Percentiles rank a stretch among this genome's conserved stretches.
These are phyloP conservation scores for Poecilia velifera DNA, from an alignment of 2,797 vertebrate genomes.

Conservation along the genomic window DNA sequence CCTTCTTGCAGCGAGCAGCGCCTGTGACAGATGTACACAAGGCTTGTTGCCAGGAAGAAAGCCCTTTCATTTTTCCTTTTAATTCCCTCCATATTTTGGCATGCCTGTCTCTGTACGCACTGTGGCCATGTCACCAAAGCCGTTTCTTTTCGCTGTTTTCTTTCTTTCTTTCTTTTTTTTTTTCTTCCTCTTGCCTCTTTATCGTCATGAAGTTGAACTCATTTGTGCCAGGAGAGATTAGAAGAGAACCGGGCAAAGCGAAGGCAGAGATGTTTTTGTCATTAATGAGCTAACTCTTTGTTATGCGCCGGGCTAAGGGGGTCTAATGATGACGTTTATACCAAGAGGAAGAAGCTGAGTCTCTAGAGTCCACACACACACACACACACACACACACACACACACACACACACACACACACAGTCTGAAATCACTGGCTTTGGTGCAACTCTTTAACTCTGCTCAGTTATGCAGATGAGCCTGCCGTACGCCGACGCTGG, in stretches of 20 bases:
- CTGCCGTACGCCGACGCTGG: slow-evolving; percentile 63
- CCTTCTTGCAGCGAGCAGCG: slow-evolving; percentile 69
- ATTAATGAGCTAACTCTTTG: slow-evolving; percentile 83
- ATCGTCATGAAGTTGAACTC: slow-evolving; percentile 76
- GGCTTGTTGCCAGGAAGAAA: slow-evolving; percentile 77
- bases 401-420: slow-evolving; percentile 19
- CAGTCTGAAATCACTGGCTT: slow-evolving; percentile 62
- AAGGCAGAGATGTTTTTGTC: slow-evolving; percentile 79
- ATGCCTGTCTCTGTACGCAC: slow-evolving; percentile 76
- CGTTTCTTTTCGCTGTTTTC: slow-evolving; percentile 60
- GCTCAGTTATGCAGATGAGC: slow-evolving; percentile 81
- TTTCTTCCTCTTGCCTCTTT: slow-evolving; percentile 36
- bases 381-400: slow-evolving; percentile 41
- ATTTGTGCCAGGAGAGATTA: slow-evolving; percentile 82
- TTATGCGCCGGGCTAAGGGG: slow-evolving; percentile 72
- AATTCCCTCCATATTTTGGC: slow-evolving; percentile 76
- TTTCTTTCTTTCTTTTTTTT: not conserved
- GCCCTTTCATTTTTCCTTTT: slow-evolving; percentile 73
- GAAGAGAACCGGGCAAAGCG: slow-evolving; percentile 67
- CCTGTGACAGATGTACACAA: slow-evolving; percentile 83
- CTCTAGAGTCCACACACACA: slow-evolving; percentile 64
- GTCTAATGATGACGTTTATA: slow-evolving; percentile 82
- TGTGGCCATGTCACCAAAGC: slow-evolving; percentile 76
- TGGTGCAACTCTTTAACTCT: slow-evolving; percentile 75
- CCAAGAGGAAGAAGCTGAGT: slow-evolving; percentile 65